phyloP scores from a whole-genome alignment of 2,113 vertebrate species.

The Acinonyx jubatus region DNA sequence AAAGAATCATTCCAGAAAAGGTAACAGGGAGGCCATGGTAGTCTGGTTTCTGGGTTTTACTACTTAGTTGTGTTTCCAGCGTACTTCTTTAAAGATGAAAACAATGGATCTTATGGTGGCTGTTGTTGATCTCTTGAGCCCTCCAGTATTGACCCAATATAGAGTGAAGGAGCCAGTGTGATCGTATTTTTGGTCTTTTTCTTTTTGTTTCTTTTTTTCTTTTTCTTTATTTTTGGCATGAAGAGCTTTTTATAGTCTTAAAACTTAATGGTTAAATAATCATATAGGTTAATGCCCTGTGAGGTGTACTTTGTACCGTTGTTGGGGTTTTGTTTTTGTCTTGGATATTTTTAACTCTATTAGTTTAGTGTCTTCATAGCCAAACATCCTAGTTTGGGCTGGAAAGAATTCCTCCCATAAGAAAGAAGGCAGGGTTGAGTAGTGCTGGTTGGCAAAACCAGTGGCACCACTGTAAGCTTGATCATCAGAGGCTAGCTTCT shows the following conservation, averaged over 20 bases:
- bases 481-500: not conserved
- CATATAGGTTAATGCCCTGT: not conserved
- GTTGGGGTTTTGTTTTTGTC: not conserved
- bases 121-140: not conserved
- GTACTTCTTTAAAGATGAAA: not conserved
- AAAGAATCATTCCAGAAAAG: not conserved
- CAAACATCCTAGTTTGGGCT: not conserved
- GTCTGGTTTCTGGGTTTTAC: not conserved
- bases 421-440: not conserved
- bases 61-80: not conserved
- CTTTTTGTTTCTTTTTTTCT: not conserved
- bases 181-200: not conserved
- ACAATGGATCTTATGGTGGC: not conserved
- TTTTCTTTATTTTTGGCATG: not conserved
- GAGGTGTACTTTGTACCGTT: not conserved
- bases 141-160: not conserved
- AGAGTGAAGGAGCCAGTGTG: not conserved
- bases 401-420: not conserved
- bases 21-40: not conserved
- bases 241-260: conserved; percentile 4
- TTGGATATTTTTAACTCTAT: conserved; percentile 28
- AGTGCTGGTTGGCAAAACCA: not conserved
- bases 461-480: not conserved
- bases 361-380: conserved; percentile 23
- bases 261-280: not conserved